Evolutionary conservation across 2,888 invertebrate species (phyloP), one percentile per base, ranked within the genome.

Genomic region (Drosophila mercatorum): DNA sequence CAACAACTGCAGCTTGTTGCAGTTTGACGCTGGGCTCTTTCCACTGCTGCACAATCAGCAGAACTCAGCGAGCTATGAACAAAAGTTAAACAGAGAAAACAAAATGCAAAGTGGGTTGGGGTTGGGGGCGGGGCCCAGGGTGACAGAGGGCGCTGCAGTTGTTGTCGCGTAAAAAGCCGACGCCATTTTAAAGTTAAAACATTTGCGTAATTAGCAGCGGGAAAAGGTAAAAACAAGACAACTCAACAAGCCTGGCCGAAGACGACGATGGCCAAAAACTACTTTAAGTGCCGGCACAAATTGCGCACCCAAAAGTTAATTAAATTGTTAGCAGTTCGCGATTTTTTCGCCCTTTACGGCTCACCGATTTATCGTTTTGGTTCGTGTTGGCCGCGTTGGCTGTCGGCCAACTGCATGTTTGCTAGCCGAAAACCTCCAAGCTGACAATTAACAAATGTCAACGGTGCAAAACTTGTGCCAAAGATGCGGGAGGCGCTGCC

Each of bases 361-460:
- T 56, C 31, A 44, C 22, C 67, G 55, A 52, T 68, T 57, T 75
- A 55, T 55, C 55, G 52, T 26, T 34, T 38, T 14, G 36, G 22
- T 44, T 47, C 38, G 28, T 40, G 59, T 44, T 77, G 83, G 81
- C 81, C 87, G 46, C 55, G 65, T 89, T 84, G 84, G 90, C 86
- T 76, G 79, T 83, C 64, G 76, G 90, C 84, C 90, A 89, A 88
- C 41, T 77, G 88, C 90, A 84, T 83, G 83, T 83, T 89, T 82
- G 71, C 64, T 56, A 62, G 59, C 65, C 57, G 17, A 68, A 58
- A 49, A 59, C 62, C 67, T 57, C 57, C 47, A 53, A 70, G 56
- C 57, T 69, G 90, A 78, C 81, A 88, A 85, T 84, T 88, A 88
- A 90, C 90, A 83, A 88, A 83, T 84, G 90, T 85, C 81, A 83